Evolutionary conservation across 2,113 vertebrate genomes (phyloP).

Genomic region (Scolopax mira): DNA sequence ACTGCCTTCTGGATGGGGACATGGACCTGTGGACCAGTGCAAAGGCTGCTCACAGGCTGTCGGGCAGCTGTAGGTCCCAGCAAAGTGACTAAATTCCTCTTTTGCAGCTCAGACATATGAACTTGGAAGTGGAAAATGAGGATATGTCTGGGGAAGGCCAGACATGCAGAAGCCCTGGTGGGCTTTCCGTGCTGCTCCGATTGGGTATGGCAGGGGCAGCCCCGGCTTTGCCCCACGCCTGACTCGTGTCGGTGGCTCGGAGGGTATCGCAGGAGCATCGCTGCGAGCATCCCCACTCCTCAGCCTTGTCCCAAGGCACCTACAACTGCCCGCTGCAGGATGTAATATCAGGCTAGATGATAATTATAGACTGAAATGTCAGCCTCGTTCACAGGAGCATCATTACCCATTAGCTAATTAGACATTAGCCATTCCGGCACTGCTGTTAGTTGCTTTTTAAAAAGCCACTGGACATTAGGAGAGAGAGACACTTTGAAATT

Average conservation of each 20-base stretch:
- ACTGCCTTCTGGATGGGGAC: background rate
- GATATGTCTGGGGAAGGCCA: background rate
- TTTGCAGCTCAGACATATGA: background rate
- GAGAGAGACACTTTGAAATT: slow-evolving; percentile 40
- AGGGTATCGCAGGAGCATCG: background rate
- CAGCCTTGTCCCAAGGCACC: background rate
- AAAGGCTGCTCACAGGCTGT: background rate
- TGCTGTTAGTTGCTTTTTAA: slow-evolving; percentile 46
- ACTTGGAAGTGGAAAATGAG: background rate
- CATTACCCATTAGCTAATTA: slow-evolving; percentile 57
- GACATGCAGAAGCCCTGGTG: rapidly evolving
- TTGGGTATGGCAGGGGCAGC: background rate
- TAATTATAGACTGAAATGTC: slow-evolving; percentile 53
- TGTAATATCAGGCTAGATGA: background rate
- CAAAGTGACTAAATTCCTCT: background rate
- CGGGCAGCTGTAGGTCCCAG: background rate
- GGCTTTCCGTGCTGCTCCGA: background rate
- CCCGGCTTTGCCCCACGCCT: rapidly evolving
- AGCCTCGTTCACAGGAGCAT: slow-evolving; percentile 39
- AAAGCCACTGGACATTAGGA: slow-evolving; percentile 45
- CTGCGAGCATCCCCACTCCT: rapidly evolving
- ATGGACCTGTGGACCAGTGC: background rate
- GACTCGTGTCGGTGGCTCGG: rapidly evolving
- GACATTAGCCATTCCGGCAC: slow-evolving; percentile 49
- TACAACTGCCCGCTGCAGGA: background rate